Evolutionary conservation across 2,797 vertebrate genomes (phyloP).

Genomic region (Novumbra hubbsi): DNA sequence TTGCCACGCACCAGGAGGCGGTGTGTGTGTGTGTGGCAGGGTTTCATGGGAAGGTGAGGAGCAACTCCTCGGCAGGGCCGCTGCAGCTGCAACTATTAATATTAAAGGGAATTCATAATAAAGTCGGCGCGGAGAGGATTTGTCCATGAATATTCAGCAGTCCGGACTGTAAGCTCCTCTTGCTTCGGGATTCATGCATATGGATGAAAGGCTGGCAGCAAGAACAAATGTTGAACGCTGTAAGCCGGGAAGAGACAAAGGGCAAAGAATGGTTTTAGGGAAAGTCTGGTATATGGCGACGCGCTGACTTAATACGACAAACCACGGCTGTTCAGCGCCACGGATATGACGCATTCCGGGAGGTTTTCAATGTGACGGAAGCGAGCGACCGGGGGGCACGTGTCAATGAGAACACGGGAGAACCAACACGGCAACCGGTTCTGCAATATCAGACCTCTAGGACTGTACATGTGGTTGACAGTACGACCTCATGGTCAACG

Average conservation of each 20-base stretch:
- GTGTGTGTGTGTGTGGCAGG: background rate
- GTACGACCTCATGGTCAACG: background rate
- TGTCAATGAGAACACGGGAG: background rate
- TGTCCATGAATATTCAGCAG: conserved; percentile 59
- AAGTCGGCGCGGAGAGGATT: conserved; percentile 44
- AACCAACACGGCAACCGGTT: background rate
- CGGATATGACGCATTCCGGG: background rate
- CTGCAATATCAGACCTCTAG: background rate
- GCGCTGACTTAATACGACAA: background rate
- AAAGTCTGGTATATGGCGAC: background rate
- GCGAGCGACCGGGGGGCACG: background rate
- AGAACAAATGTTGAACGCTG: conserved; percentile 41
- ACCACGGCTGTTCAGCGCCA: background rate
- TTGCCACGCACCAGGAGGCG: background rate
- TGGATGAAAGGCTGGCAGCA: conserved; percentile 51
- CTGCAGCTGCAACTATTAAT: conserved; percentile 55
- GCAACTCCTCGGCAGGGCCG: conserved; percentile 36
- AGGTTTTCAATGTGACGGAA: background rate
- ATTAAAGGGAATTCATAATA: conserved; percentile 59
- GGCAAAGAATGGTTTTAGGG: background rate
- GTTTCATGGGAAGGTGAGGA: conserved; percentile 36
- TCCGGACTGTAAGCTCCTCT: conserved; percentile 49
- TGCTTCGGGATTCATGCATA: conserved; percentile 49
- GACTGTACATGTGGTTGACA: background rate
- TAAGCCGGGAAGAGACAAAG: conserved; percentile 7